Evolutionary conservation across 1,140 invertebrate genomes (phyloP).

Genomic region (Armadillidium nasatum): DNA sequence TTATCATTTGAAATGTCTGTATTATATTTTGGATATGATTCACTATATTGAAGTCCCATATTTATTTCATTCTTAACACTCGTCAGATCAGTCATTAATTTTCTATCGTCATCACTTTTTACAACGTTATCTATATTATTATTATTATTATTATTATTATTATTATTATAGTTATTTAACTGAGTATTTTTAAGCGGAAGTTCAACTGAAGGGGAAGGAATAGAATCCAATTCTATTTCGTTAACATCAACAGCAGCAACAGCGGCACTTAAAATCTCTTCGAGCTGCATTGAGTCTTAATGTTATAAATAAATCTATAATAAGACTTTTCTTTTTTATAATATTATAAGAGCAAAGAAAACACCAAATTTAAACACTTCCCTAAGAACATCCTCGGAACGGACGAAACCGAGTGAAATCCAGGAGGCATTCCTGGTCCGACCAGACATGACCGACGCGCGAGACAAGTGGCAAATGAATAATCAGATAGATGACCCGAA

Average conservation of each 20-base stretch:
- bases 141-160: not conserved
- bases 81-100: not conserved
- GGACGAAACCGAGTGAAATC: no score
- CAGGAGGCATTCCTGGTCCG: no score
- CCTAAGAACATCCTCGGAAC: no score
- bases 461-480: no score
- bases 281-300: constrained; percentile 33
- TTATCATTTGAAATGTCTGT: not conserved
- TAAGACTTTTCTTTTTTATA: no score
- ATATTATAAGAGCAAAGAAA: no score
- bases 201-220: constrained; percentile 21
- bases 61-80: not conserved
- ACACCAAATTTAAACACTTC: no score
- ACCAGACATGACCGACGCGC: no score
- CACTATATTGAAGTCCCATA: no score
- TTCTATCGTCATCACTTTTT: not conserved
- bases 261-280: constrained; percentile 41
- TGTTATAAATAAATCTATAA: no score
- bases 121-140: not conserved
- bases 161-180: not conserved
- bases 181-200: not conserved
- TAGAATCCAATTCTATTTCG: constrained; percentile 11
- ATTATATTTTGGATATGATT: no score
- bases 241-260: constrained; percentile 40
- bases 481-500: no score